Conservation (phyloP, 2,113 vertebrate genomes). For the Pardalotus punctatus region DNA sequence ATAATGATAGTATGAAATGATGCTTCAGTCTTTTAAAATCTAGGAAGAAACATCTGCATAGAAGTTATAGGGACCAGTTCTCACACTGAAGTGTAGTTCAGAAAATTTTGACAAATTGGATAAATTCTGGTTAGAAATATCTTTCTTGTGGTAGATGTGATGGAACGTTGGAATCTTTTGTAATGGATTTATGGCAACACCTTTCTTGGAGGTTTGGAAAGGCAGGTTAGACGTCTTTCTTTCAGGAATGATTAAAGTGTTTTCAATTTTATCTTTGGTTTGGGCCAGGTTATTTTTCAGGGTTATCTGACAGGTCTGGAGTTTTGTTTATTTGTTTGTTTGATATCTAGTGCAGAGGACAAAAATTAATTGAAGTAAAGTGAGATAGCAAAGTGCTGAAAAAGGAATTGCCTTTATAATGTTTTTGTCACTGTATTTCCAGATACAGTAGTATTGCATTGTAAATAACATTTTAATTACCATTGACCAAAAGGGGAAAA, state of each 20-base stretch:
- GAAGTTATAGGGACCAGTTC: neutral
- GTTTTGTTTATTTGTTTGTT: neutral
- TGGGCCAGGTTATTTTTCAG: neutral
- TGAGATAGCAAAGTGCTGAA: neutral
- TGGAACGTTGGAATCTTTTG: neutral
- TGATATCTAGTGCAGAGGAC: neutral
- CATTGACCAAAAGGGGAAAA: neutral
- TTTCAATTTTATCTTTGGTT: neutral
- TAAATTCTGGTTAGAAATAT: neutral
- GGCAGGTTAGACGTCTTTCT: neutral
- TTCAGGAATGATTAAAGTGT: neutral
- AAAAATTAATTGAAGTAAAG: neutral
- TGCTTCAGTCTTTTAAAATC: neutral
- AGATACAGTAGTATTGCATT: neutral
- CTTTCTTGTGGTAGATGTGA: accelerated
- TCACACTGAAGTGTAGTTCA: neutral
- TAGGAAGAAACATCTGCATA: neutral
- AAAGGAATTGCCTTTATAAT: neutral
- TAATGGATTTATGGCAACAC: neutral
- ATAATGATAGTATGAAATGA: neutral
- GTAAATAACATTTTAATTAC: neutral
- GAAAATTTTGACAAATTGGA: neutral
- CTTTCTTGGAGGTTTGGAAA: neutral
- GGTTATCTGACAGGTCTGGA: neutral
- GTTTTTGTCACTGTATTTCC: neutral